Base-by-base conservation (phyloP, 92 coral and sea anemone species). In the Epizoanthus ramosus region DNA sequence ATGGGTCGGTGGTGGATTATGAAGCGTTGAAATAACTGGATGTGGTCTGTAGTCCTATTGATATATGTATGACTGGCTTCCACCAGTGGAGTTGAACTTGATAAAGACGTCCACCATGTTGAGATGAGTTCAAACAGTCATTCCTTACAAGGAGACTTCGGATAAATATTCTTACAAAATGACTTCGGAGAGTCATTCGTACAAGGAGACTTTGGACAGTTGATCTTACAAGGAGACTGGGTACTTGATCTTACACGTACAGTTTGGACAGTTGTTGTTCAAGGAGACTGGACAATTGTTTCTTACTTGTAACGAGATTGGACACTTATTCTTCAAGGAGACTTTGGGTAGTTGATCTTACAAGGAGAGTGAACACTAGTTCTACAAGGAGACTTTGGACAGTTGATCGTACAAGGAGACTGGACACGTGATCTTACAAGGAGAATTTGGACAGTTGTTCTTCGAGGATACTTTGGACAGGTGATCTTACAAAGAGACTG, bases 1-100 rank as follows among this genome's bases (percentile, higher is more conserved):
- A 61, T 25, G 71, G 82, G 6, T 65, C 58, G 6, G 60, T 77
- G 82, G 82, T 77, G 71, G 82, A 77, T 58, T 77, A 31, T n/a
- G 25, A 31, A 16, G 6, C 54, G 12, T 47, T 47, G 54, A 47
- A 47, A 47, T 47, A 47, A 9, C 15, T 47, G 54, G 54, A 47
- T 47, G 54, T 47, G 54, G 14, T 47, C 15, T 47, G 15, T 13
- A 67, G 39, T 1, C 16, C 39, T 0, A 28, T 8, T 13, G 47
- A 16, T 10, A 67, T 28, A 67, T 28, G 16, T 25, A 41, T 28
- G 45, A 28, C 39, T n/a, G n/a, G n/a, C 43, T 67, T 5, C n/a
- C 16, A 24, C 39, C 45, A 23, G 14, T 23, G 69, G 39, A 24
- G 69, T 25, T 64, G 28, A 16, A 64, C 33, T 17, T 0, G 31